phyloP scores from a whole-genome alignment of 2,888 invertebrate genomes.

The Pollenia griseotomentosa region DNA sequence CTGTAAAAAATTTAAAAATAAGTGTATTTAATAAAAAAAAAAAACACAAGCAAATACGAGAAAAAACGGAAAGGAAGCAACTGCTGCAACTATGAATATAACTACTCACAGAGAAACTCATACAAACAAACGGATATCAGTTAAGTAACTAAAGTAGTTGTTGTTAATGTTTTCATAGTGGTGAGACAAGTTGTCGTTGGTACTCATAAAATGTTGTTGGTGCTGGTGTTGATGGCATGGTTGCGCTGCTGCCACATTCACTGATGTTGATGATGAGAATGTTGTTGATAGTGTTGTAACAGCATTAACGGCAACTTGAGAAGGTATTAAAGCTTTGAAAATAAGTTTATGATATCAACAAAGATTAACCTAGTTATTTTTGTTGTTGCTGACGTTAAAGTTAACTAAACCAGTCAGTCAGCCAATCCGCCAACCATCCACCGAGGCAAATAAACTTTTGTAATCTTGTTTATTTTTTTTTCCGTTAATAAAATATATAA shows the following conservation, averaged over 20 bases:
- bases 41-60: not conserved
- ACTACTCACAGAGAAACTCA: not conserved
- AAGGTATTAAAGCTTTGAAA: constrained; percentile 61
- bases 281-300: constrained; percentile 49
- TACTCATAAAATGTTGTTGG: constrained; percentile 30
- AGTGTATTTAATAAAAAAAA: constrained; percentile 4
- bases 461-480: not conserved
- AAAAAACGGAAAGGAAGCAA: constrained; percentile 12
- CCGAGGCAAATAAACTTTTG: constrained; percentile 29
- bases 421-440: constrained; percentile 4
- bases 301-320: constrained; percentile 62
- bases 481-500: constrained; percentile 1
- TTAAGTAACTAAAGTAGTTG: constrained; percentile 42
- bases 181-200: constrained; percentile 13
- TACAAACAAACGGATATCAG: constrained; percentile 54
- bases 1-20: not conserved
- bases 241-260: constrained; percentile 10
- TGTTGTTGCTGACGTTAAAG: constrained; percentile 17
- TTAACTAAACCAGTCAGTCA: not conserved
- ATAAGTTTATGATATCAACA: constrained; percentile 63
- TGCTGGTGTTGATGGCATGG: not conserved
- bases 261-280: constrained; percentile 17
- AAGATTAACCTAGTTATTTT: constrained; percentile 68
- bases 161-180: constrained; percentile 33
- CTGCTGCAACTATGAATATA: constrained; percentile 10